phyloP scores from a whole-genome alignment of 2,888 invertebrate genomes.

The Diachrysia chrysitis region DNA sequence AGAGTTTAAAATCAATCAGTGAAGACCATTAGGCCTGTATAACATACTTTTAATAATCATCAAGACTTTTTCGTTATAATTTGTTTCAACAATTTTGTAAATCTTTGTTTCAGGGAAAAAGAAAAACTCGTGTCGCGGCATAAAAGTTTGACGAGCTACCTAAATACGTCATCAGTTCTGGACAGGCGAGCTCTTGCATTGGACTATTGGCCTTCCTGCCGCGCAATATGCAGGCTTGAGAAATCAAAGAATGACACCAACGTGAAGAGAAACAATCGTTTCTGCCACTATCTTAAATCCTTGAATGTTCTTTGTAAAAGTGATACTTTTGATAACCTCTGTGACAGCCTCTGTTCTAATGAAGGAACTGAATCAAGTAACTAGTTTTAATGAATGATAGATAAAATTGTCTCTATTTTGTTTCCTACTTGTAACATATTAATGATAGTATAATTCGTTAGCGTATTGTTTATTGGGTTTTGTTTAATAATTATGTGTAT shows the following conservation, averaged over 20 bases:
- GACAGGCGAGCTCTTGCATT: constrained; percentile 89
- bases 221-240: constrained; percentile 92
- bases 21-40: neutral
- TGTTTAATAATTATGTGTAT: constrained; percentile 22
- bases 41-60: neutral
- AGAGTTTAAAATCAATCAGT: neutral
- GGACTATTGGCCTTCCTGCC: constrained; percentile 92
- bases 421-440: constrained; percentile 34
- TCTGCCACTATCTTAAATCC: constrained; percentile 93
- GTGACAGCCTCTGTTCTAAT: constrained; percentile 75
- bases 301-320: constrained; percentile 86
- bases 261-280: constrained; percentile 92
- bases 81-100: constrained; percentile 11
- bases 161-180: constrained; percentile 83
- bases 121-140: constrained; percentile 77
- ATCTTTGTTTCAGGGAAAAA: constrained; percentile 82
- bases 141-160: constrained; percentile 81
- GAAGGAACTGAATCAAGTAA: constrained; percentile 47
- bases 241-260: constrained; percentile 88
- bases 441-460: constrained; percentile 25
- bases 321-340: constrained; percentile 84
- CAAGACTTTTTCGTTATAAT: constrained; percentile 10
- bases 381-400: constrained; percentile 48
- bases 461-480: constrained; percentile 24
- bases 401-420: constrained; percentile 36